phyloP scores from a whole-genome alignment of 2,797 vertebrate species.

The Protosalanx chinensis region DNA sequence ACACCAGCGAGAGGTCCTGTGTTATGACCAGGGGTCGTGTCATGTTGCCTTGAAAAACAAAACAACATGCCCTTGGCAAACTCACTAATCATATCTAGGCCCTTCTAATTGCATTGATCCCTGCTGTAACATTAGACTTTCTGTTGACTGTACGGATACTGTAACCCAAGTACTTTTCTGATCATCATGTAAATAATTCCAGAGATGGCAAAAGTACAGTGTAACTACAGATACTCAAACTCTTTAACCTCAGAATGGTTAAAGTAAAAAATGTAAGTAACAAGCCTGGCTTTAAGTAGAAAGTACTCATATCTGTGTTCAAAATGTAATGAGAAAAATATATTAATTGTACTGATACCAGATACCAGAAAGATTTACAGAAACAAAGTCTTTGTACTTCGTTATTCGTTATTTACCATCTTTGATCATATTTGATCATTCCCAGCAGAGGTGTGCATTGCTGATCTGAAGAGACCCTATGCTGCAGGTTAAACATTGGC shows the following conservation, averaged over 20 bases:
- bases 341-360: too few species aligned
- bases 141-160: not conserved
- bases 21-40: constrained; percentile 16
- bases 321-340: too few species aligned
- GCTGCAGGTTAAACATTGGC: constrained; percentile 41
- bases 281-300: too few species aligned
- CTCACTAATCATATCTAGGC: constrained; percentile 33
- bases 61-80: constrained; percentile 9
- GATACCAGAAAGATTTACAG: too few species aligned
- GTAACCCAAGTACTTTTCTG: constrained; percentile 25
- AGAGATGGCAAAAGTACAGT: constrained; percentile 4
- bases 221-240: too few species aligned
- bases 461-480: constrained; percentile 34
- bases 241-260: too few species aligned
- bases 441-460: constrained; percentile 3
- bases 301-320: too few species aligned
- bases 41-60: not conserved
- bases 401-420: too few species aligned
- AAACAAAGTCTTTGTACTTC: too few species aligned
- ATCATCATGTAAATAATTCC: constrained; percentile 31
- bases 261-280: too few species aligned
- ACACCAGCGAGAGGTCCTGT: constrained; percentile 22
- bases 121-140: constrained; percentile 20
- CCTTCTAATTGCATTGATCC: constrained; percentile 19
- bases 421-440: too few species aligned